Base-by-base conservation (phyloP, 2,797 vertebrate genomes). In the Gouania willdenowi region DNA sequence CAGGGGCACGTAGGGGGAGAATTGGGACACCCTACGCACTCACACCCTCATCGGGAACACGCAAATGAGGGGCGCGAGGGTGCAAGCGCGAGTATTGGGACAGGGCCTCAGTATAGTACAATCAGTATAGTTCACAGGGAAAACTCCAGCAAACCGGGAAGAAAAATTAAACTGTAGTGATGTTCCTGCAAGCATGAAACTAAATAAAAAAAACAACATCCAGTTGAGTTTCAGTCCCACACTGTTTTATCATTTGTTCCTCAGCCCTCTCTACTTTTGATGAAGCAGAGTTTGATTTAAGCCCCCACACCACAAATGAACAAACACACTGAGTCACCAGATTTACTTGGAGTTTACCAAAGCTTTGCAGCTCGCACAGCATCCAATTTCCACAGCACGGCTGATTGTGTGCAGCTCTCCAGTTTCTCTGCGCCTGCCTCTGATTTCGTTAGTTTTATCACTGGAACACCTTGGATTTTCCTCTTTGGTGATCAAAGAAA, bases 321-420 rank as follows among this genome's bases (percentile, higher is more conserved):
- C 61, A 57, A 66, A 70, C 62, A 36, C 39, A 57, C 38, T 28
- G 38, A 79, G 66, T 71, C 41, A 69, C 15, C 50, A 33, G 34
- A 39, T 44, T n/a, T n/a, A n/a, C n/a, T n/a, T n/a, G 18, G 26
- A 45, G 47, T 38, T 41, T 20, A 42, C 26, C 33, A 40, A 24
- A 36, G 36, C 26, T 50, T 33, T 66, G 39, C 47, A n/a, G 2
- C 26, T 48, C 10, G 28, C 38, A 40, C 26, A 38, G 45, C 35
- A 23, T 51, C 64, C 35, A 52, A 42, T 54, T 36, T 52, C 40
- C 22, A 16, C 19, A 8, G 23, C 23, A 12, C 36, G 19, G 37
- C 37, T 6, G 1, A 23, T 60, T 28, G 18, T 26, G 10, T 24
- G 21, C 12, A 8, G 31, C 35, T 44, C 23, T 12, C 30, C 28